These are phyloP conservation scores for Ectemnius continuus DNA, from an alignment of 2,888 invertebrate species.

Conservation along the genomic window DNA sequence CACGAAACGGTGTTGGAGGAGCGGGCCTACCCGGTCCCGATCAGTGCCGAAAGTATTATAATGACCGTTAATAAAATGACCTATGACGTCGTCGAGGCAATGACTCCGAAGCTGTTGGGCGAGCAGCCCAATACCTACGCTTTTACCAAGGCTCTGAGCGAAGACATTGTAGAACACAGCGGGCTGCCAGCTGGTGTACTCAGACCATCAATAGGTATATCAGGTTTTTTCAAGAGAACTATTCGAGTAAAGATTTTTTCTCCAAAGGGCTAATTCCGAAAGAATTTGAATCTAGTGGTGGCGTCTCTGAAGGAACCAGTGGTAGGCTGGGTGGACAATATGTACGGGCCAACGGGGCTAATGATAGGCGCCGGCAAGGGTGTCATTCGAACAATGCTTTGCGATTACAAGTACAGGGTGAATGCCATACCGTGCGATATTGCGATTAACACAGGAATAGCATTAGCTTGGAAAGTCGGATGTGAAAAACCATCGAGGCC, in stretches of 20 bases:
- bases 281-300: constrained; percentile 81
- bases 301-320: constrained; percentile 88
- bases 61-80: constrained; percentile 84
- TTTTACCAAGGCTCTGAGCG: constrained; percentile 95
- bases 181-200: constrained; percentile 89
- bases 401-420: constrained; percentile 81
- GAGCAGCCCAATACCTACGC: constrained; percentile 97
- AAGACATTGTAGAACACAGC: constrained; percentile 88
- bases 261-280: too few species aligned
- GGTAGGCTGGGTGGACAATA: constrained; percentile 94
- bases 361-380: constrained; percentile 90
- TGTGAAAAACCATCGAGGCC: constrained; percentile 76
- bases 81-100: constrained; percentile 81
- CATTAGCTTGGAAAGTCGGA: constrained; percentile 85
- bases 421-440: constrained; percentile 90
- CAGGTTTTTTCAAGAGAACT: neutral
- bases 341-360: constrained; percentile 93
- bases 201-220: constrained; percentile 93
- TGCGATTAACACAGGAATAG: constrained; percentile 88
- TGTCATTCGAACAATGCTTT: constrained; percentile 91
- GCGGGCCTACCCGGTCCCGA: constrained; percentile 84
- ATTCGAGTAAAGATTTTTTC: too few species aligned
- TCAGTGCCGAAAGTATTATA: constrained; percentile 82
- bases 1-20: constrained; percentile 89
- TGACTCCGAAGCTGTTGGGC: constrained; percentile 86